Evolutionary conservation across 2,888 invertebrate species (phyloP), one percentile per base, ranked within the genome.

Genomic region (Phyto melanocephala): DNA sequence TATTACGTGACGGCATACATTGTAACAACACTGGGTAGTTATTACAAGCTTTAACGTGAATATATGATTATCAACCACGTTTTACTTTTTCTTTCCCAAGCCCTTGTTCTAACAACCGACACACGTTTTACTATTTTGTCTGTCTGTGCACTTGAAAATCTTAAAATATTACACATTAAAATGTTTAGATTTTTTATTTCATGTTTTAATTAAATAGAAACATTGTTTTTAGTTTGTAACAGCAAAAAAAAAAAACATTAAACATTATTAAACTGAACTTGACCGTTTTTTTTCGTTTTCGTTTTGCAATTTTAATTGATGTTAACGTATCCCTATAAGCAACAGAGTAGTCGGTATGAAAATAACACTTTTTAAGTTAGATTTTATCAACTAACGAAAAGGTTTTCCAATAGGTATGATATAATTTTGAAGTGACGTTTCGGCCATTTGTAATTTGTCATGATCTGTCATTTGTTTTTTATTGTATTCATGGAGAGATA

Each of bases 241-340:
- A 22, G 5, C 4, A 20, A 54, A 63, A 47, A 45, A 62, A 42
- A 50, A 15, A 63, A 45, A 8, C 11, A 45, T 45, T 37, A 65
- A 65, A 20, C 37, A 56, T 65, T 24, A 65, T 68, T 54, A 72
- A 77, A 37, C 67, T 72, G 76, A 81, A 81, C 81, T 81, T 77
- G 71, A 81, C 81, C 81, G 35, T 54, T 62, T 77, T 76, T 67
- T 52, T 15, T 33, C 3, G 24, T 63, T 54, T 15, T 17, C 24
- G 47, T 71, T 63, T 28, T 6, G 40, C 52, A 10, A 5, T n/a
- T 35, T 58, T 22, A 20, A 13, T 33, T 71, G 2, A 10, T 5
- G 33, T 62, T 11, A 17, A 35, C 17, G 1, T 17, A 56, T 33
- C 10, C 33, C n/a, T n/a, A n/a, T n/a, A n/a, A n/a, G n/a, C n/a